Conservation (phyloP, 2,113 vertebrate species). For the Engraulis encrasicolus region DNA sequence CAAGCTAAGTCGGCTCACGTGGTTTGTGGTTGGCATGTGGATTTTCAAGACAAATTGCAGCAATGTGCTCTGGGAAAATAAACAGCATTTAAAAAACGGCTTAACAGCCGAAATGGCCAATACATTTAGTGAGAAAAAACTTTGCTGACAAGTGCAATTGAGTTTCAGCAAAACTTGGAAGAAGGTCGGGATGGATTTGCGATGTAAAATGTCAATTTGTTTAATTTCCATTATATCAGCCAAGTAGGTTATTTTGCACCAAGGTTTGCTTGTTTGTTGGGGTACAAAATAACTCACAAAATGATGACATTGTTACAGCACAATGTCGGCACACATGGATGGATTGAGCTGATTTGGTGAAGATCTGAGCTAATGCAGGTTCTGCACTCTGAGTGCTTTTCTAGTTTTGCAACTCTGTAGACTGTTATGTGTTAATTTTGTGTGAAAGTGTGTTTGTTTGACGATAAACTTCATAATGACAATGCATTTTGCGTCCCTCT, state of each 20-base stretch:
- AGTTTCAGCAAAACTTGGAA: not conserved
- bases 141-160: slow-evolving; percentile 16
- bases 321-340: too few relatives aligned
- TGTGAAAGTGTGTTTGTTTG: not conserved
- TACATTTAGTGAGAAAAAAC: not conserved
- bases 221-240: not conserved
- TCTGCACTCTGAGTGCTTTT: too few relatives aligned
- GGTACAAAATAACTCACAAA: too few relatives aligned
- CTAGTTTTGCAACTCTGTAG: too few relatives aligned
- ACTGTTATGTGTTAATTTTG: not conserved
- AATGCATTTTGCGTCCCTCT: not conserved
- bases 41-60: slow-evolving; percentile 20
- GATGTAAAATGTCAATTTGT: not conserved
- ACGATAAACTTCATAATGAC: not conserved
- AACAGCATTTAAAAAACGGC: not conserved
- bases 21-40: slow-evolving; percentile 37
- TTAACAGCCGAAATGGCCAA: not conserved
- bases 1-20: not conserved
- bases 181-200: not conserved
- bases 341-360: too few relatives aligned
- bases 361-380: too few relatives aligned
- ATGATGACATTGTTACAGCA: too few relatives aligned
- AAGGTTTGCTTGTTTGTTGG: too few relatives aligned
- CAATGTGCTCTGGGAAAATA: slow-evolving; percentile 11
- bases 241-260: too few relatives aligned